Evolutionary conservation across 2,888 invertebrate species (phyloP), one percentile per base, ranked within the genome.

Genomic region (Terebella lapidaria): DNA sequence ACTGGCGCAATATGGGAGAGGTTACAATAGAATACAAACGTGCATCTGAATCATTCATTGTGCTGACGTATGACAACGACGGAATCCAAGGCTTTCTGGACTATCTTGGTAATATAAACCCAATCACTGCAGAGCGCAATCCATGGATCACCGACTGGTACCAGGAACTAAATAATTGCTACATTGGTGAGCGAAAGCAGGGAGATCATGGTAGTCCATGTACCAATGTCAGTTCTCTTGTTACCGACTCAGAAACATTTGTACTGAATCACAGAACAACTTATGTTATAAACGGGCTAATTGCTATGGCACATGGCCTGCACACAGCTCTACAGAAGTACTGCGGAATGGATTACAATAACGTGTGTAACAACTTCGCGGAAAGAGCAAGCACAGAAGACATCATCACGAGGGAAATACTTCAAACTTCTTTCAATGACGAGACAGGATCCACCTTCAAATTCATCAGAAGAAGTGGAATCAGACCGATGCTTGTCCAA

Each of bases 121-220:
- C 56, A 18, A 53, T 46, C 24, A 28, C 28, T 15, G 22, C 56
- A 20, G 53, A 26, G 27, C 30, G 65, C 4, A 73, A 76, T 56
- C 68, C 70, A 0, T 69, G 66, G 61, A 65, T 74, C 54, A 58
- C 63, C 1, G 71, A 73, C 35, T 72, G 72, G 71, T 77, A 74
- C 57, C 70, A 77, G 60, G 26, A 60, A 4, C 60, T 67, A 1
- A 70, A 67, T 51, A 62, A 70, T 35, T 77, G 77, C 58, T 73
- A 73, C 56, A 55, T 77, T 3, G 69, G 70, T 53, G 64, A 69
- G 2, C 67, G 65, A 2, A 15, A 10, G n/a, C 42, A n/a, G n/a
- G n/a, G n/a, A 10, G n/a, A 15, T 15, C n/a, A 15, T 35, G n/a
- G 10, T 10, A 35, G 10, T 35, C 42, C 42, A n/a, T 35, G 42